Evolutionary conservation across 92 coral and sea anemone genomes (phyloP).

Genomic region (Phymanthus crucifer): DNA sequence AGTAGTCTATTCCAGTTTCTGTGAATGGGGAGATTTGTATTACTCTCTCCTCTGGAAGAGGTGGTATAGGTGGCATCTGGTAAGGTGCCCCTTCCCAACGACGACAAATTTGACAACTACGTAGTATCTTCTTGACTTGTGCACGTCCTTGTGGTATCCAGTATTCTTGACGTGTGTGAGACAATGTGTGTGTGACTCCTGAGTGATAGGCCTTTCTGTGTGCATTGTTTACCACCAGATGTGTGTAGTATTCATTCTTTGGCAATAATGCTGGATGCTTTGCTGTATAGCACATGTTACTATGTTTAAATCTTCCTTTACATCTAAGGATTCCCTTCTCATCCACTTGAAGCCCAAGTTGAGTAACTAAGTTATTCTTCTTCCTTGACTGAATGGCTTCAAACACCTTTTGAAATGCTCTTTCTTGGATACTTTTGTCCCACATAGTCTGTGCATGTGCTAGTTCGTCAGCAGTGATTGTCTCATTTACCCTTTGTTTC

Average conservation of each 20-base stretch:
- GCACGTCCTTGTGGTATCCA: conserved; percentile 57
- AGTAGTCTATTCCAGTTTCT: conserved; percentile 44
- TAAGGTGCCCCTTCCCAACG: conserved; percentile 48
- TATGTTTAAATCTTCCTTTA: conserved; percentile 36
- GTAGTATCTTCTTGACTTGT: conserved; percentile 32
- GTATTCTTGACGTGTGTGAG: conserved; percentile 29
- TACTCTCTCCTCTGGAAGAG: conserved; percentile 47
- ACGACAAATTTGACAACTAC: conserved; percentile 32
- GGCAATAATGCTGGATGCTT: conserved; percentile 31
- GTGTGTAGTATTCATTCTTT: conserved; percentile 28
- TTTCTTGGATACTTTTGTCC: conserved; percentile 25
- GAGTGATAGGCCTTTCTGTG: conserved; percentile 39
- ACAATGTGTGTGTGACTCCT: conserved; percentile 40
- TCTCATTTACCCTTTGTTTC: conserved; percentile 3
- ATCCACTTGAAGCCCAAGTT: conserved; percentile 41
- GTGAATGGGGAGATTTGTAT: conserved; percentile 37
- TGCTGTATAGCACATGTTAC: conserved; percentile 21
- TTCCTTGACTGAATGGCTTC: conserved; percentile 17
- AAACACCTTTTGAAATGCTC: conserved; percentile 13
- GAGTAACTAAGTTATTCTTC: conserved; percentile 38
- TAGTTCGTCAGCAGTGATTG: background rate
- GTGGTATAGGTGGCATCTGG: conserved; percentile 47
- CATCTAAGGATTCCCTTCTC: conserved; percentile 20
- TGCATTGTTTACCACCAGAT: conserved; percentile 33
- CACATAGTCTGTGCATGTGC: conserved; percentile 28